These are phyloP conservation scores for Hymenochirus boettgeri DNA, from an alignment of 2,113 vertebrate genomes.

Conservation along the genomic window DNA sequence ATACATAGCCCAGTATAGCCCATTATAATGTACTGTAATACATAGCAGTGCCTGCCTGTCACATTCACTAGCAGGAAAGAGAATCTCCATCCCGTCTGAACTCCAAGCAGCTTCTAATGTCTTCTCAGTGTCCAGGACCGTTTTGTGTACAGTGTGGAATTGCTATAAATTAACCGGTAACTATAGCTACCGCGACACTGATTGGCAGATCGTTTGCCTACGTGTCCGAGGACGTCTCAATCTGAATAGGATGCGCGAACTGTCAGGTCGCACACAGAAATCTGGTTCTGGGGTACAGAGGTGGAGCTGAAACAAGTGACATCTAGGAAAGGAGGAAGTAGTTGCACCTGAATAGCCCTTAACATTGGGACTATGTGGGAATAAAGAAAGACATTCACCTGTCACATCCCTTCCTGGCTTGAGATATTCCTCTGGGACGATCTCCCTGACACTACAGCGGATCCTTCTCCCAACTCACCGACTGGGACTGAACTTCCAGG, in stretches of 20 bases:
- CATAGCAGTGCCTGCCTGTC: no score
- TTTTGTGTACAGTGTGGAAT: conserved; percentile 77
- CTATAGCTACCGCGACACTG: conserved; percentile 72
- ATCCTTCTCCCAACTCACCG: not conserved
- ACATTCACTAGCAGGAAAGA: no score
- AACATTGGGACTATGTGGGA: not conserved
- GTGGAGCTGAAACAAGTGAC: conserved; percentile 75
- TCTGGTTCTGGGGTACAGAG: conserved; percentile 81
- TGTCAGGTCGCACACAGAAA: conserved; percentile 78
- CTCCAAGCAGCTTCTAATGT: conserved; percentile 49
- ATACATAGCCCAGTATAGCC: no score
- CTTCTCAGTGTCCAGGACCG: conserved; percentile 65
- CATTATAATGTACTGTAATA: no score
- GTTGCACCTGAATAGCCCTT: not conserved
- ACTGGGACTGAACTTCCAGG: conserved; percentile 2
- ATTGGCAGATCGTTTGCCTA: conserved; percentile 73
- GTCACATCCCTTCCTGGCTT: no score
- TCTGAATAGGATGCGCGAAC: conserved; percentile 88
- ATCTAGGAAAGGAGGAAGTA: conserved; percentile 46
- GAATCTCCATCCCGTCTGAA: no score
- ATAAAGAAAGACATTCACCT: not conserved
- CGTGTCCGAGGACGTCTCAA: conserved; percentile 76
- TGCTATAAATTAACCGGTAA: conserved; percentile 87
- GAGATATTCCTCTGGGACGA: no score
- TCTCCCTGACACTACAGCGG: not conserved